Evolutionary conservation across 2,113 vertebrate species (phyloP).

Genomic region (Paratilapia polleni): DNA sequence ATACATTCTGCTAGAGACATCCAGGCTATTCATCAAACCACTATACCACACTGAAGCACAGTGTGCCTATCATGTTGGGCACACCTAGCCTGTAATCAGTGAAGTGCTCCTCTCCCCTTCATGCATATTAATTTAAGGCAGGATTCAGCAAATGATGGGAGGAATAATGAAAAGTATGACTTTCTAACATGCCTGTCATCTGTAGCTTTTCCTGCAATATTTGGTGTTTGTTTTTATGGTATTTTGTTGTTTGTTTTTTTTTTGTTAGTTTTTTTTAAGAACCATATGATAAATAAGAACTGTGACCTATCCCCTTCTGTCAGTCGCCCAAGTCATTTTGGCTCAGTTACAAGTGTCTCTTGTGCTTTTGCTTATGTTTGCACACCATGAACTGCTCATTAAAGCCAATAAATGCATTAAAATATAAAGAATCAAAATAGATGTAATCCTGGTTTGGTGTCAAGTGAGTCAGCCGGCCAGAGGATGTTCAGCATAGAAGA

Average conservation of each 20-base stretch:
- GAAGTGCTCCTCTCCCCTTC: not conserved
- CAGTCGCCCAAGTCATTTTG: not conserved
- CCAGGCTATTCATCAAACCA: conserved; percentile 32
- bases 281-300: not conserved
- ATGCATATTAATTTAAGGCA: conserved; percentile 10
- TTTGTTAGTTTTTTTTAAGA: too few species aligned
- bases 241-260: too few species aligned
- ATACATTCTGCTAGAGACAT: not conserved
- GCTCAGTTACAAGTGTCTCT: not conserved
- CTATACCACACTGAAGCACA: not conserved
- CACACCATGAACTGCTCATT: not conserved
- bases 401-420: not conserved
- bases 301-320: not conserved
- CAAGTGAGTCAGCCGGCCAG: not conserved
- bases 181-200: not conserved
- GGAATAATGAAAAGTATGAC: not conserved
- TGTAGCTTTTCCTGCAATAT: not conserved
- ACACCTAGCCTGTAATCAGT: conserved; percentile 11
- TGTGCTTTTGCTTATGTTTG: not conserved
- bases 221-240: not conserved
- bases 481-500: not conserved
- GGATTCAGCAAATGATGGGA: not conserved
- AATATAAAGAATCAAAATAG: not conserved
- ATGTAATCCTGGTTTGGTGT: not conserved
- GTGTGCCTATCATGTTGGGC: conserved; percentile 5